phyloP scores from a whole-genome alignment of 2,113 vertebrate genomes.

The Menidia beryllina region DNA sequence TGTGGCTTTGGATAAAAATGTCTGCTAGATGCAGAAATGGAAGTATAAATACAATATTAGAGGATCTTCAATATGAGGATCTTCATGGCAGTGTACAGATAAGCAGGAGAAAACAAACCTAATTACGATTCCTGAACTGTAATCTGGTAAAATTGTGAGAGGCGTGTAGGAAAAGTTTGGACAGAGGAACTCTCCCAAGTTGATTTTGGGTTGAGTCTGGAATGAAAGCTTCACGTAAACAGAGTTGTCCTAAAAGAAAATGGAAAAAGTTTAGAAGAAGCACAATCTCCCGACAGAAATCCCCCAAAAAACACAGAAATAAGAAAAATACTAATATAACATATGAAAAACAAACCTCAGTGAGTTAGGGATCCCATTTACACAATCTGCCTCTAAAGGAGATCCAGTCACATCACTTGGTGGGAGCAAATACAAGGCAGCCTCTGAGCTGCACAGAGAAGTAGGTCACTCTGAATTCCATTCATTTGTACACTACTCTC shows the following conservation, averaged over 20 bases:
- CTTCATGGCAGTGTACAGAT: not conserved
- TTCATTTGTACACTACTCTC: slow-evolving; percentile 79
- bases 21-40: too few species aligned
- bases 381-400: slow-evolving; percentile 26
- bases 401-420: slow-evolving; percentile 61
- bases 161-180: not conserved
- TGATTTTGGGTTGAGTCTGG: slow-evolving; percentile 5
- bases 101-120: not conserved
- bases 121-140: not conserved
- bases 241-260: not conserved
- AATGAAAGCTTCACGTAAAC: slow-evolving; percentile 1
- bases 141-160: not conserved
- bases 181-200: not conserved
- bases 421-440: slow-evolving; percentile 72
- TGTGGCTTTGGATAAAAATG: too few species aligned
- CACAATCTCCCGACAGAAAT: not conserved
- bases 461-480: slow-evolving; percentile 81
- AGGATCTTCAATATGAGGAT: too few species aligned
- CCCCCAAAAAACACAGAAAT: not conserved
- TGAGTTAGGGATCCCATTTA: slow-evolving; percentile 7
- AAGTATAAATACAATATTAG: too few species aligned
- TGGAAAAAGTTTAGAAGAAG: not conserved
- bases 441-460: slow-evolving; percentile 71
- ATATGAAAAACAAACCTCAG: not conserved
- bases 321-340: slow-evolving; percentile 3